A percentile compares a stretch with the other conserved stretches of the same genome.
phyloP scores from a whole-genome alignment of 1,140 invertebrate genomes.

The Eulimnadia texana region DNA sequence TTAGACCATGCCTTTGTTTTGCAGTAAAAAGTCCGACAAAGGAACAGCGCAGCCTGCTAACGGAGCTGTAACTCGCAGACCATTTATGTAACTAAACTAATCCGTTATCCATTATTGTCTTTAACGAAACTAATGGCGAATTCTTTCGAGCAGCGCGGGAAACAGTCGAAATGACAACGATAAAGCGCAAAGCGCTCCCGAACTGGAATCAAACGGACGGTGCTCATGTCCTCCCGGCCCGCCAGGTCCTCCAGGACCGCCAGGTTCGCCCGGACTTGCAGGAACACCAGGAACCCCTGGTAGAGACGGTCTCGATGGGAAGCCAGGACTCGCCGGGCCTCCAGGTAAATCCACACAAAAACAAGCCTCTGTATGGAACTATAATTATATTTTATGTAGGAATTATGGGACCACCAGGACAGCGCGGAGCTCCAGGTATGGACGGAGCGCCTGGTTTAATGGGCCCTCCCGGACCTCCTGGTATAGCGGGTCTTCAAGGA shows the following conservation, averaged over 20 bases:
- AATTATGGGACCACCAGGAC: not conserved
- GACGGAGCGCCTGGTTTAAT: not conserved
- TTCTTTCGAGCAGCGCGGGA: not conserved
- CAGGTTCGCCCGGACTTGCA: not conserved
- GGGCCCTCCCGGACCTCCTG: not conserved
- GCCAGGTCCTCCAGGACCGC: not conserved
- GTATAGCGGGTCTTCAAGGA: not conserved
- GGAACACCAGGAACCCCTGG: not conserved
- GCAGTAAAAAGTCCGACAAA: too few species aligned
- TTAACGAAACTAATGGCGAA: not conserved
- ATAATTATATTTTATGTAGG: not conserved
- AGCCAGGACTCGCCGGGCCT: not conserved
- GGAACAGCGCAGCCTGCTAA: too few species aligned
- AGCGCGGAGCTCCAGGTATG: not conserved
- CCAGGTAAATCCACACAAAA: not conserved
- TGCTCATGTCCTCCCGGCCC: slow-evolving; percentile 3
- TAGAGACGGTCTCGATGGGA: not conserved
- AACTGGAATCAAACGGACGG: slow-evolving; percentile 1
- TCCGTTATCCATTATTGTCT: too few species aligned
- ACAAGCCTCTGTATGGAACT: not conserved
- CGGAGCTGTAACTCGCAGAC: too few species aligned
- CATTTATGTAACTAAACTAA: not conserved
- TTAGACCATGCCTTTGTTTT: too few species aligned
- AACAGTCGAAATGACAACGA: not conserved
- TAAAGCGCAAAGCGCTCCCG: not conserved